Evolutionary conservation across 1,140 invertebrate species (phyloP).

Genomic region (Berghia stephanieae): DNA sequence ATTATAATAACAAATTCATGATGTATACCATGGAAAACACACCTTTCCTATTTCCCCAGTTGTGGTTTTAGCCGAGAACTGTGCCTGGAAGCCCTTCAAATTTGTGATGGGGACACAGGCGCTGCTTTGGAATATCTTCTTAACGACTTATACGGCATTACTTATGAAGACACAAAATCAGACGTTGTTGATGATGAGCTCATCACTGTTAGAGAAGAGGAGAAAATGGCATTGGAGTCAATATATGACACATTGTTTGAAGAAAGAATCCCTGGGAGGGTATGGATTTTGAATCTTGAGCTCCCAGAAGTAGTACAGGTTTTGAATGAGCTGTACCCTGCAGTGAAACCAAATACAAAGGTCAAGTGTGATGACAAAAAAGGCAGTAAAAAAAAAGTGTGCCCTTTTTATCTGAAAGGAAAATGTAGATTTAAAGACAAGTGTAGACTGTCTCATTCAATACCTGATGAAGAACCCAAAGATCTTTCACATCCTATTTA

Average conservation of each 20-base stretch:
- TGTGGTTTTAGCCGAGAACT: conserved; percentile 59
- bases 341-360: conserved; percentile 17
- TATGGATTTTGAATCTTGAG: conserved; percentile 55
- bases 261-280: conserved; percentile 52
- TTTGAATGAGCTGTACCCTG: conserved; percentile 32
- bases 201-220: conserved; percentile 51
- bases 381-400: conserved; percentile 40
- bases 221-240: conserved; percentile 58
- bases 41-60: conserved; percentile 43
- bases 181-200: conserved; percentile 43
- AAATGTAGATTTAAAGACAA: conserved; percentile 52
- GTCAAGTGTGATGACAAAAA: background rate
- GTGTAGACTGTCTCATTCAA: conserved; percentile 49
- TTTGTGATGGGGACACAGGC: conserved; percentile 57
- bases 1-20: background rate
- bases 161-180: background rate
- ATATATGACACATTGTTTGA: conserved; percentile 59
- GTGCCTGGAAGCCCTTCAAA: conserved; percentile 54
- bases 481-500: conserved; percentile 31
- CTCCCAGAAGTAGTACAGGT: conserved; percentile 44
- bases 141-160: conserved; percentile 45
- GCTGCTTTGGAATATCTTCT: conserved; percentile 56
- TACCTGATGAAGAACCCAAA: conserved; percentile 18
- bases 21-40: too few species aligned
- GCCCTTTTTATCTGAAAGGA: conserved; percentile 56